Evolutionary conservation across 2,113 vertebrate species (phyloP).

Genomic region (Cryptomyrus ogoouensis): DNA sequence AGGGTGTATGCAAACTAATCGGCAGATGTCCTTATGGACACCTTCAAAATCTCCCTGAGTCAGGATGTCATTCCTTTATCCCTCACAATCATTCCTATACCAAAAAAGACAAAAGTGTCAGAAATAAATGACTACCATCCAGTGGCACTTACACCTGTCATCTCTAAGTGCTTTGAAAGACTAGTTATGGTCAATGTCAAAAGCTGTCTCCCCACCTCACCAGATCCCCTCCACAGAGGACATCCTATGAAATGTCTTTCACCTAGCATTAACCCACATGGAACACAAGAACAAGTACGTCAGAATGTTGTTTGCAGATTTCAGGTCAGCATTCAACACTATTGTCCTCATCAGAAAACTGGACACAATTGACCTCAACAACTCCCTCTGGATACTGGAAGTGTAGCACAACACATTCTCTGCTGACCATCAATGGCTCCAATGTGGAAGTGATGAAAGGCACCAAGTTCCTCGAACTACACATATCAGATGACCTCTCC

Average conservation of each 20-base stretch:
- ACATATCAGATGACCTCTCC: background rate
- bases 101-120: background rate
- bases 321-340: background rate
- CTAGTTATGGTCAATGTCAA: background rate
- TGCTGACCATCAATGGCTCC: background rate
- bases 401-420: background rate
- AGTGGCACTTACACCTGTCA: background rate
- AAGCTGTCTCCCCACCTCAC: background rate
- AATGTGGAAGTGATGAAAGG: background rate
- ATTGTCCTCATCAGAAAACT: background rate
- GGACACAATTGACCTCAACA: background rate
- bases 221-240: background rate
- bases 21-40: background rate
- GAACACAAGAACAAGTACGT: background rate
- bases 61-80: background rate
- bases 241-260: background rate
- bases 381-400: background rate
- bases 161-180: background rate
- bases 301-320: background rate
- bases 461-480: background rate
- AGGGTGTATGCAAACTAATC: background rate
- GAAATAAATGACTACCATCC: background rate
- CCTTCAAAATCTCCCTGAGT: background rate
- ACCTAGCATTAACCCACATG: background rate
- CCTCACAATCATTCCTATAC: background rate